phyloP scores from a whole-genome alignment of 2,113 vertebrate species.

The Girardinichthys multiradiatus region DNA sequence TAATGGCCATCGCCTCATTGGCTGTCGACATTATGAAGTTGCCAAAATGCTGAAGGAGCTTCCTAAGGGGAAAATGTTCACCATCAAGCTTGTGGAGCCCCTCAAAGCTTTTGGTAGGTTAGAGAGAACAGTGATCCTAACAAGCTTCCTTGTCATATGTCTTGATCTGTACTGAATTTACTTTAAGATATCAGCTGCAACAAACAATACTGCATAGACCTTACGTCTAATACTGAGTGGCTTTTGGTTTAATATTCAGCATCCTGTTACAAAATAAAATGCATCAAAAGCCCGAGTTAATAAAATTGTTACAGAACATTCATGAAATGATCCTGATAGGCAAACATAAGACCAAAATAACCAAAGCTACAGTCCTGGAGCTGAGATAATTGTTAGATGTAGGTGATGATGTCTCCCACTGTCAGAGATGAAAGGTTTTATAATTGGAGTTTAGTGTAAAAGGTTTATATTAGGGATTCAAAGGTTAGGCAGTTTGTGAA shows the following conservation, averaged over 20 bases:
- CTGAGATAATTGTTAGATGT: neutral
- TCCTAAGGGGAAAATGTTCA: constrained; percentile 86
- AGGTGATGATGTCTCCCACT: neutral
- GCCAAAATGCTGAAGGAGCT: constrained; percentile 93
- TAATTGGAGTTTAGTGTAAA: neutral
- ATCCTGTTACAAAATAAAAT: neutral
- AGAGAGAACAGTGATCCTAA: neutral
- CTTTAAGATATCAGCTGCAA: too few species aligned
- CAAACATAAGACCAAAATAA: neutral
- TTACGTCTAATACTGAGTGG: too few species aligned
- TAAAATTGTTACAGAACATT: neutral
- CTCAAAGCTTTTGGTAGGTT: constrained; percentile 91
- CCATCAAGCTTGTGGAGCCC: constrained; percentile 89
- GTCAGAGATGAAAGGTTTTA: neutral
- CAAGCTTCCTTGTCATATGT: neutral
- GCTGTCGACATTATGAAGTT: constrained; percentile 93
- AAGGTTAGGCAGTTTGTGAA: too few species aligned
- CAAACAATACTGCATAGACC: too few species aligned
- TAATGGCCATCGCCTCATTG: constrained; percentile 89
- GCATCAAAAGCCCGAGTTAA: neutral
- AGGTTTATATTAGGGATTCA: too few species aligned
- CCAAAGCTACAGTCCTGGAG: neutral
- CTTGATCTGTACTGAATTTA: neutral
- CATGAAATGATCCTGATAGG: neutral
- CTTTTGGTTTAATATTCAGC: too few species aligned